A percentile compares a stretch with the other conserved stretches of the same genome.
These are phyloP conservation scores for Metellina segmentata DNA, from an alignment of 2,888 invertebrate genomes.

Conservation along the genomic window DNA sequence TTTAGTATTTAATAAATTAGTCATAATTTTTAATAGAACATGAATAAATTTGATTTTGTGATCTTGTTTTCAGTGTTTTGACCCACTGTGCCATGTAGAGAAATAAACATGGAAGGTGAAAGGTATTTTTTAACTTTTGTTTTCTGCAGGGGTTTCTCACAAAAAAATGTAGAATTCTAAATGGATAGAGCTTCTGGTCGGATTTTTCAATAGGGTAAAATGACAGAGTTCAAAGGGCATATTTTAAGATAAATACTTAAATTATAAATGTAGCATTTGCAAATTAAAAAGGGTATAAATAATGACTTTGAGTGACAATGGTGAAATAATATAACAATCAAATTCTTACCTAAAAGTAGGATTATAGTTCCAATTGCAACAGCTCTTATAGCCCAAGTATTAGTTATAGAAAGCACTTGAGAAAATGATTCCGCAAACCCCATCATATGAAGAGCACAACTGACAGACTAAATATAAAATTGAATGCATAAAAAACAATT, in stretches of 20 bases:
- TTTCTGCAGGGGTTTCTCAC: no score
- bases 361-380: constrained; percentile 94
- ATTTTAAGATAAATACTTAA: not conserved
- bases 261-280: not conserved
- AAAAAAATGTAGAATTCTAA: no score
- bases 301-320: not conserved
- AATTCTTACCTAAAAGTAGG: constrained; percentile 85
- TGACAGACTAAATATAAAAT: constrained; percentile 88
- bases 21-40: no score
- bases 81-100: no score
- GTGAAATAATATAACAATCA: not conserved
- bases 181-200: no score
- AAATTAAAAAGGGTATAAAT: no score
- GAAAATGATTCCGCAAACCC: constrained; percentile 98
- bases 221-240: not conserved
- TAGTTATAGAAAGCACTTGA: constrained; percentile 87
- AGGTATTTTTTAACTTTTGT: no score
- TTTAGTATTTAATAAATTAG: no score
- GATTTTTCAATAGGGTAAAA: not conserved
- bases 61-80: no score
- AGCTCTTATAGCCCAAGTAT: constrained; percentile 86
- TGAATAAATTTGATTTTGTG: no score
- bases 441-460: constrained; percentile 96
- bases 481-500: not conserved
- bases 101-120: no score